These are phyloP conservation scores for Xiphydria camelus DNA, from an alignment of 2,888 invertebrate genomes.

Conservation along the genomic window DNA sequence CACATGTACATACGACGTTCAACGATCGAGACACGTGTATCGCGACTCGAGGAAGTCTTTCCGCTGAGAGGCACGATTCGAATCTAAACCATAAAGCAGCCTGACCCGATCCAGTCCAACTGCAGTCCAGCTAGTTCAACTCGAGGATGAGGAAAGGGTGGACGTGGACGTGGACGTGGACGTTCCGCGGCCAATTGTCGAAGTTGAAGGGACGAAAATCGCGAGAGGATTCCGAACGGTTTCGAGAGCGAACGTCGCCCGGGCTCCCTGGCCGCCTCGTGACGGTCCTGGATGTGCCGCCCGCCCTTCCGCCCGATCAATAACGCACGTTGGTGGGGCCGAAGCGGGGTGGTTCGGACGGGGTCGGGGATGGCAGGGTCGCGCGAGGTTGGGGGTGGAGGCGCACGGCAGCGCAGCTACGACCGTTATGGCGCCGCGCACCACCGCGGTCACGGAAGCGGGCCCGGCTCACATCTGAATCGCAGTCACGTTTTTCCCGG, in stretches of 20 bases:
- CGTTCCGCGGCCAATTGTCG: no score
- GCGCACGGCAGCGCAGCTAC: constrained; percentile 21
- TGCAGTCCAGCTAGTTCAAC: no score
- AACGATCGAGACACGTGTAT: no score
- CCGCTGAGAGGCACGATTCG: no score
- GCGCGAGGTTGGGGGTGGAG: constrained; percentile 11
- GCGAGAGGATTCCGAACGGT: background rate
- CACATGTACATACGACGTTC: no score
- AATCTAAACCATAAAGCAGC: no score
- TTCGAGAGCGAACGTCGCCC: constrained; percentile 7
- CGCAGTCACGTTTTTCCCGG: constrained; percentile 12
- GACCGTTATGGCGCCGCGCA: constrained; percentile 56
- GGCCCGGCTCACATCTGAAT: constrained; percentile 36
- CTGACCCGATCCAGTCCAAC: no score
- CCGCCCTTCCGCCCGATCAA: constrained; percentile 58
- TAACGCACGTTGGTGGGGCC: constrained; percentile 56
- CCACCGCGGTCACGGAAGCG: constrained; percentile 47
- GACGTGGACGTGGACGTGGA: no score
- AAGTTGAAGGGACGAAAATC: no score
- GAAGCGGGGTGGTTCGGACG: constrained; percentile 35
- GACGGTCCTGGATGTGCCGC: constrained; percentile 54
- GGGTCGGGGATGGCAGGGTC: constrained; percentile 31
- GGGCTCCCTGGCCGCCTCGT: constrained; percentile 31
- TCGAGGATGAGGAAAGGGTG: no score
- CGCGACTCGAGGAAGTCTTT: no score